Conservation (phyloP, 2,888 invertebrate species). For the Nemotelus pantherinus region DNA sequence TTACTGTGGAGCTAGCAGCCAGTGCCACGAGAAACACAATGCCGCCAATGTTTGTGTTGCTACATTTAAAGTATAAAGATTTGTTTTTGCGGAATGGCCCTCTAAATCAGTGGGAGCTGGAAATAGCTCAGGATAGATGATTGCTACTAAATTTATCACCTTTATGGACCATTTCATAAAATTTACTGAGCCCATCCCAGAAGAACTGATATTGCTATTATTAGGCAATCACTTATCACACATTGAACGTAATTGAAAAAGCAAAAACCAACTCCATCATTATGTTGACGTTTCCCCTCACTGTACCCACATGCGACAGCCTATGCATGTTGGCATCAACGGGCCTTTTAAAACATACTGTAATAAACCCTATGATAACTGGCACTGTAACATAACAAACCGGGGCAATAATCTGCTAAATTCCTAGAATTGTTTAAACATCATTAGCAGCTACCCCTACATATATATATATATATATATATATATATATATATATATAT, state of each 20-base stretch:
- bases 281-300: constrained; percentile 46
- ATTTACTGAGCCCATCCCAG: constrained; percentile 28
- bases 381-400: no score
- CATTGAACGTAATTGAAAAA: constrained; percentile 49
- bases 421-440: constrained; percentile 16
- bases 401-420: not conserved
- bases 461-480: no score
- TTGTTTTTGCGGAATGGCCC: constrained; percentile 29
- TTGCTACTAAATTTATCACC: constrained; percentile 49
- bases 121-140: constrained; percentile 51
- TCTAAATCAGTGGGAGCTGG: constrained; percentile 2
- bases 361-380: constrained; percentile 26
- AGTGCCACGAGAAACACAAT: no score
- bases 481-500: no score
- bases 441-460: not conserved
- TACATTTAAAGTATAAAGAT: constrained; percentile 55
- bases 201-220: constrained; percentile 42
- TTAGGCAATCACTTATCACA: constrained; percentile 47
- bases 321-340: constrained; percentile 50
- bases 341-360: no score
- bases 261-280: no score
- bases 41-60: constrained; percentile 57
- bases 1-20: constrained; percentile 56
- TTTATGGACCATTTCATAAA: constrained; percentile 52
- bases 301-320: constrained; percentile 49